Base-by-base conservation (phyloP, 2,113 vertebrate species). In the Hymenochirus boettgeri region DNA sequence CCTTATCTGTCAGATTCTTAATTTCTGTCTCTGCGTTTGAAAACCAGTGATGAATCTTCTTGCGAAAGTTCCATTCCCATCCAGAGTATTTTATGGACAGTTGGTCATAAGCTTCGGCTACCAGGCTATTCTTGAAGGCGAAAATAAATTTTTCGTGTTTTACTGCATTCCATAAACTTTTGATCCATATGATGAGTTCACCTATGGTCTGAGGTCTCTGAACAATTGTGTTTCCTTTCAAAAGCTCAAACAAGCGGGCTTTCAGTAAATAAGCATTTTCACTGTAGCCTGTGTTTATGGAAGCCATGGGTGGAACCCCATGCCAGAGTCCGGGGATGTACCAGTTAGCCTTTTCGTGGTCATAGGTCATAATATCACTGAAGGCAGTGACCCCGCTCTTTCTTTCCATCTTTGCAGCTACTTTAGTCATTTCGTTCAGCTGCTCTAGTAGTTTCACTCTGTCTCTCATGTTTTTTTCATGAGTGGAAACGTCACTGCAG, bases 391-490 rank as follows among this genome's bases (percentile, higher is more conserved):
- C 72, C 0, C 67, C 52, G 1, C 77, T 79, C 60, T 79, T 88
- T 10, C 76, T 84, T 59, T 90, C 89, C 82, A 81, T 79, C 13
- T 75, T 87, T 11, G 80, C 76, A 11, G 79, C 77, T 2, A 80
- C 77, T 33, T 75, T 73, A 13, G 79, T 84, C 81, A 80, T 83
- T 3, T 89, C 80, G 19, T 85, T 57, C 7, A 89, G 71, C 8
- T 82, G 80, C 3, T 89, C 77, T 22, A 82, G 26, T 3, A 85
- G 73, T 33, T 76, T 71, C 17, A 80, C 79, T 46, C 83, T 72
- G 15, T 88, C 88, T 64, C 79, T 71, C 1, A 69, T 70, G 74
- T 81, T 89, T 18, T 86, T 85, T 10, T 82, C 83, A 15, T 83
- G 59, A 4, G 75, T 80, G 22, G 82, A 76, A 9, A 77, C 69